Conservation (phyloP, 1,140 invertebrate genomes). For the Vanessa tameamea region DNA sequence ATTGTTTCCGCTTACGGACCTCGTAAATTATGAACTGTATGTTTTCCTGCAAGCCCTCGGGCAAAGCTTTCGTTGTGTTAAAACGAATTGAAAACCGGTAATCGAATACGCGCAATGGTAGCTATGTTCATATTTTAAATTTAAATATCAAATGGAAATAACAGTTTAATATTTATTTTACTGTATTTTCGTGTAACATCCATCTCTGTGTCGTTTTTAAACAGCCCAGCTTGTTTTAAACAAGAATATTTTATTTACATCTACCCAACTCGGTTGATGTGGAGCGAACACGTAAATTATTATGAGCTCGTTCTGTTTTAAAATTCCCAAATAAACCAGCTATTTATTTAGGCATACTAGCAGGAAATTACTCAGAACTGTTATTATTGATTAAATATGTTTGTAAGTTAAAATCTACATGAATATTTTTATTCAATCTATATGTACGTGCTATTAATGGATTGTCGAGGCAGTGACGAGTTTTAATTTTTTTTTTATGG, state of each 20-base stretch:
- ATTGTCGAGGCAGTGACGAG: too few species aligned
- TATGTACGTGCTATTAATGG: too few species aligned
- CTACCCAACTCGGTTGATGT: slow-evolving; percentile 18
- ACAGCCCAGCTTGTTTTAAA: slow-evolving; percentile 57
- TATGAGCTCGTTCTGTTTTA: slow-evolving; percentile 9
- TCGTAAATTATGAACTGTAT: slow-evolving; percentile 78
- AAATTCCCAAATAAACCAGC: neutral
- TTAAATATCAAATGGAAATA: slow-evolving; percentile 73
- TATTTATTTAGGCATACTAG: neutral
- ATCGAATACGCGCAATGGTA: slow-evolving; percentile 75
- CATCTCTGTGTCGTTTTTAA: slow-evolving; percentile 58
- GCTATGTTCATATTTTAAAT: slow-evolving; percentile 79
- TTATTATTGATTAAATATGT: too few species aligned
- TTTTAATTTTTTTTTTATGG: too few species aligned
- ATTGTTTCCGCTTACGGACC: slow-evolving; percentile 72
- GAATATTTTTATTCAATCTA: too few species aligned
- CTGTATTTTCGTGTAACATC: slow-evolving; percentile 53
- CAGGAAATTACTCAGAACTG: neutral
- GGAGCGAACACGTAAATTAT: slow-evolving; percentile 14
- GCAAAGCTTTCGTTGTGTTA: slow-evolving; percentile 69
- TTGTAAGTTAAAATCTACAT: too few species aligned
- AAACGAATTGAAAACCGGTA: slow-evolving; percentile 79
- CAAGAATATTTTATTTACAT: slow-evolving; percentile 51
- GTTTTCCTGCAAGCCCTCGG: slow-evolving; percentile 70
- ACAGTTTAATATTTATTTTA: slow-evolving; percentile 65